Percentiles rank a stretch among this genome's conserved stretches.
Evolutionary conservation across 2,888 invertebrate genomes (phyloP).

Genomic region (Dynastes tityus): DNA sequence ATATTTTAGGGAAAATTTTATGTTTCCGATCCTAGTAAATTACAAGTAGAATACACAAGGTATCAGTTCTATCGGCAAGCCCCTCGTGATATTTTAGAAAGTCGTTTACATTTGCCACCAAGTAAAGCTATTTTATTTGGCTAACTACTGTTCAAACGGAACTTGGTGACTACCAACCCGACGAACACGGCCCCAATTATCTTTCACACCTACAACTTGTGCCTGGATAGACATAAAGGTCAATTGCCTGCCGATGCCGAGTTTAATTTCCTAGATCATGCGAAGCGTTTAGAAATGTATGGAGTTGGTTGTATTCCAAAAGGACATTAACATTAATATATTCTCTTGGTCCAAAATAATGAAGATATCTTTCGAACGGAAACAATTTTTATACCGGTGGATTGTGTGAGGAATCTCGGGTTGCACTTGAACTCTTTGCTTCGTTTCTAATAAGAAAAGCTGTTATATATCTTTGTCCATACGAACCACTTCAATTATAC

Average conservation of each 20-base stretch:
- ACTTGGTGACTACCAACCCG: slow-evolving; percentile 93
- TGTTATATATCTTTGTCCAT: too few relatives aligned
- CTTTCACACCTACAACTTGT: slow-evolving; percentile 87
- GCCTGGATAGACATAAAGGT: slow-evolving; percentile 87
- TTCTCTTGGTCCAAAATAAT: slow-evolving; percentile 99
- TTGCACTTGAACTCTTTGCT: too few relatives aligned
- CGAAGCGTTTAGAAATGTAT: slow-evolving; percentile 95
- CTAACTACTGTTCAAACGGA: slow-evolving; percentile 97
- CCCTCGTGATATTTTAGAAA: slow-evolving; percentile 91
- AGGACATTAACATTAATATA: slow-evolving; percentile 91
- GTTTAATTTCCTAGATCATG: slow-evolving; percentile 96
- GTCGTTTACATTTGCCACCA: slow-evolving; percentile 88
- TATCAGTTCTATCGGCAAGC: slow-evolving; percentile 98
- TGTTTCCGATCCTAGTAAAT: slow-evolving; percentile 95
- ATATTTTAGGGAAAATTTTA: slow-evolving; percentile 85
- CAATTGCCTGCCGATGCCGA: slow-evolving; percentile 97
- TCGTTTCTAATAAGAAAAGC: too few relatives aligned
- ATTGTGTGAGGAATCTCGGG: too few relatives aligned
- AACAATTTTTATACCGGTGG: slow-evolving; percentile 85
- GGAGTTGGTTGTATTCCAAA: slow-evolving; percentile 98
- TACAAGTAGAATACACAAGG: slow-evolving; percentile 96
- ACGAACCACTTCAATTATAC: too few relatives aligned
- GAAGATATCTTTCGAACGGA: slow-evolving; percentile 98
- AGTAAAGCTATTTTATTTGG: slow-evolving; percentile 92
- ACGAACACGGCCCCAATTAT: slow-evolving; percentile 88